Base-by-base conservation (phyloP, 2,888 invertebrate species). In the Lasioglossum malachurum region DNA sequence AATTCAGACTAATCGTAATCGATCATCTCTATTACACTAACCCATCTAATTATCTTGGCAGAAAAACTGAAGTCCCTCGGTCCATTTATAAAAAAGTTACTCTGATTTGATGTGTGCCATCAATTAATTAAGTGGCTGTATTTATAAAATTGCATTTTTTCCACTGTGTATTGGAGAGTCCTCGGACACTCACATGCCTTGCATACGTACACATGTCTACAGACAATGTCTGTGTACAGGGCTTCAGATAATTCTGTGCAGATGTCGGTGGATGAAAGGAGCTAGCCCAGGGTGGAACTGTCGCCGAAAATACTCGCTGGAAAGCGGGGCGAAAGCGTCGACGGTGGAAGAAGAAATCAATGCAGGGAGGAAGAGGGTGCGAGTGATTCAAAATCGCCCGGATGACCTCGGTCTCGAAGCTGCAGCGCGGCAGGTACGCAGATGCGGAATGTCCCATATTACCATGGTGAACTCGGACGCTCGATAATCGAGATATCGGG, bases 401-500 rank as follows among this genome's bases (percentile, higher is more conserved):
- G 89, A 73, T 87, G 87, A 89, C 87, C 89, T 75, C 78, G 79
- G 86, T 85, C 78, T 77, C 79, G 82, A 85, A 85, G 89, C 85
- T 85, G 73, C 82, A 75, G 76, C 75, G 83, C 82, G 72, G 87
- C 90, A 88, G 90, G 90, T 90, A 90, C 90, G 88, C 90, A 87
- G 88, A 87, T 88, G 90, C 90, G 86, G 87, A 88, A 83, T 88
- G 90, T 88, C 90, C 90, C 86, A 88, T 90, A 90, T 90, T 85
- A 87, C 84, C 83, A 87, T 88, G 86, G 88, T 79, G 89, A 87
- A 83, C 89, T 89, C 86, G 88, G 85, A 82, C 89, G 89, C 85
- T 90, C 90, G 90, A 90, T 90, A 90, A 88, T 86, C 90, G 90
- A 85, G 90, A 90, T 89, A 90, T 90, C 89, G 88, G 84, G 83